Conservation (phyloP, 2,888 invertebrate genomes). For the Diarsia brunnea region DNA sequence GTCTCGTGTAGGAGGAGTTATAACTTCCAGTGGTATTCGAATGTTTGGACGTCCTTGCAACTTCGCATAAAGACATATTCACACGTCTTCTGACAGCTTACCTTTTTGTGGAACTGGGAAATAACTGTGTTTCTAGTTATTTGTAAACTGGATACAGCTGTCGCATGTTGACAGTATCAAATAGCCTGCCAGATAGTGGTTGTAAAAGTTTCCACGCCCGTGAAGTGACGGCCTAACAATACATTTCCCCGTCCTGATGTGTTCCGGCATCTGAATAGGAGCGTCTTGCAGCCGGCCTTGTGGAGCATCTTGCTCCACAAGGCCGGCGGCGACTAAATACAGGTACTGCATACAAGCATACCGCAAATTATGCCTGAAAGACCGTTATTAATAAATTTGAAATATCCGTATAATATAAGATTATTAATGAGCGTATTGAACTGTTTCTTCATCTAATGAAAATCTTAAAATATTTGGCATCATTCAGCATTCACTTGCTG, state of each 20-base stretch:
- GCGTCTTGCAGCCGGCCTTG: too few relatives aligned
- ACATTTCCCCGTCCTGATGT: constrained; percentile 51
- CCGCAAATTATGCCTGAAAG: constrained; percentile 16
- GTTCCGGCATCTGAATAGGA: constrained; percentile 62
- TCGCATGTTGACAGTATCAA: constrained; percentile 50
- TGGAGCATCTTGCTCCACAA: constrained; percentile 46
- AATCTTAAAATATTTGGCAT: constrained; percentile 21
- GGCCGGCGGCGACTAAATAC: constrained; percentile 46
- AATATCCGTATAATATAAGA: constrained; percentile 32
- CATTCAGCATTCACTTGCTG: not conserved
- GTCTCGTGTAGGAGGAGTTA: constrained; percentile 48
- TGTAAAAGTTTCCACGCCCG: constrained; percentile 55
- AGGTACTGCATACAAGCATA: constrained; percentile 42
- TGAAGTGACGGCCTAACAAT: constrained; percentile 57
- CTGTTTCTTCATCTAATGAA: constrained; percentile 13
- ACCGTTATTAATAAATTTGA: constrained; percentile 25
- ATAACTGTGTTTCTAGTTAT: constrained; percentile 19
- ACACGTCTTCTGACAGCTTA: constrained; percentile 23
- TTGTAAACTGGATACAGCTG: constrained; percentile 39
- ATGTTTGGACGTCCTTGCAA: constrained; percentile 25
- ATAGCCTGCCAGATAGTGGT: constrained; percentile 56
- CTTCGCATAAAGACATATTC: constrained; percentile 22
- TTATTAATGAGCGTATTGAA: constrained; percentile 36
- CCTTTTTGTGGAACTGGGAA: constrained; percentile 22
- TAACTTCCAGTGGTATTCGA: constrained; percentile 34